Conservation (phyloP, 23 tunicate genomes). For the Ascidia mentula region DNA sequence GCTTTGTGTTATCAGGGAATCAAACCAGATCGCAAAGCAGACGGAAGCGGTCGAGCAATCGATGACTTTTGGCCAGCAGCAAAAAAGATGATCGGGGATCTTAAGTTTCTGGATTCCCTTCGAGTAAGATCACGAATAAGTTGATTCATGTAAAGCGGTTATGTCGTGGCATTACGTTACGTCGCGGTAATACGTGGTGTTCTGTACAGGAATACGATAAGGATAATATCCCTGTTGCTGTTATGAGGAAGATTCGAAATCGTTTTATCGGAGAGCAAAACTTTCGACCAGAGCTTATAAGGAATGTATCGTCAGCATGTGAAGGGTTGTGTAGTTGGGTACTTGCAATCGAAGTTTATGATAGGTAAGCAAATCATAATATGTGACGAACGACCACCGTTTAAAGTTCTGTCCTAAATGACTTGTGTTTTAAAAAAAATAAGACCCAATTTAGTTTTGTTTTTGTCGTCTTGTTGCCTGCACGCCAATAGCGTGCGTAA, state of each 20-base stretch:
- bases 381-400: no score
- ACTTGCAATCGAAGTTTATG: constrained; percentile 84
- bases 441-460: no score
- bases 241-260: constrained; percentile 83
- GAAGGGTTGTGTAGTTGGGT: constrained; percentile 95
- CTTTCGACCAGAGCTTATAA: constrained; percentile 81
- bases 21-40: constrained; percentile 85
- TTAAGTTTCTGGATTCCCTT: constrained; percentile 74
- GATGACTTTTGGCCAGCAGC: constrained; percentile 97
- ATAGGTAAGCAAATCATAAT: constrained; percentile 36
- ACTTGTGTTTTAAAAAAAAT: no score
- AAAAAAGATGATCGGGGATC: constrained; percentile 82
- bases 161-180: no score
- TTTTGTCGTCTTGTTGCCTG: no score
- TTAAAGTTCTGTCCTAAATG: no score
- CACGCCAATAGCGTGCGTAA: no score
- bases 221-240: constrained; percentile 70
- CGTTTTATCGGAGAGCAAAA: constrained; percentile 67
- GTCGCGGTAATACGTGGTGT: no score
- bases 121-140: constrained; percentile 54
- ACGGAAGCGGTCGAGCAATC: constrained; percentile 67
- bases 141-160: no score
- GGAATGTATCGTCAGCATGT: constrained; percentile 89
- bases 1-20: constrained; percentile 44
- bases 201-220: constrained; percentile 71